These are phyloP conservation scores for Pogona vitticeps DNA, from an alignment of 2,113 vertebrate genomes.

Conservation along the genomic window DNA sequence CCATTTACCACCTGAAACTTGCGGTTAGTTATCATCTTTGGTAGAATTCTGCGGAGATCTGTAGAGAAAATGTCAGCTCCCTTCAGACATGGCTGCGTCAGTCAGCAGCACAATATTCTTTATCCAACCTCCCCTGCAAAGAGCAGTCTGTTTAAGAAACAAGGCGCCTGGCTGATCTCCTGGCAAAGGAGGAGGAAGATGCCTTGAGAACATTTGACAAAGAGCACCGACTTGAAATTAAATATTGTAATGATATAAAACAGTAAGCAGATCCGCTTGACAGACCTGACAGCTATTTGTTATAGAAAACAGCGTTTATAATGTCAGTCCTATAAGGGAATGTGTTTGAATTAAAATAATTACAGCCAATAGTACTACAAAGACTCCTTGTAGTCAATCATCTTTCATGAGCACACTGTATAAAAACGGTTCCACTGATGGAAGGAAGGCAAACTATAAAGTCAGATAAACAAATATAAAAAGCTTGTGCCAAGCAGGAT, in stretches of 20 bases:
- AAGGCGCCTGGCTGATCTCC: slow-evolving; percentile 53
- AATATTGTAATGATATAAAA: slow-evolving; percentile 78
- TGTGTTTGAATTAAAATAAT: slow-evolving; percentile 78
- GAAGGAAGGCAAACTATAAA: slow-evolving; percentile 32
- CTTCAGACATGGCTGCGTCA: fast-evolving
- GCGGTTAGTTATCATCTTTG: not conserved
- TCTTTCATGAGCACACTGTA: slow-evolving; percentile 54
- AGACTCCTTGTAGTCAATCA: slow-evolving; percentile 74
- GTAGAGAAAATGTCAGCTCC: slow-evolving; percentile 22
- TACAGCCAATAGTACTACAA: slow-evolving; percentile 76
- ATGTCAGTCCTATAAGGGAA: slow-evolving; percentile 76
- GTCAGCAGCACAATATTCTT: slow-evolving; percentile 29
- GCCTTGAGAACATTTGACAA: slow-evolving; percentile 65
- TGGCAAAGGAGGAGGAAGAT: slow-evolving; percentile 49
- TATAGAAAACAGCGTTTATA: slow-evolving; percentile 78
- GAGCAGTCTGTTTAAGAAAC: slow-evolving; percentile 44
- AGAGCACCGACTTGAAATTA: slow-evolving; percentile 70
- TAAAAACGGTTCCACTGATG: slow-evolving; percentile 56
- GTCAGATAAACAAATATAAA: slow-evolving; percentile 42
- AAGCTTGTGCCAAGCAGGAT: slow-evolving; percentile 4
- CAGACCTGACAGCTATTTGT: slow-evolving; percentile 78
- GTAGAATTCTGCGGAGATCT: not conserved
- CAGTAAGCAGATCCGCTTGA: slow-evolving; percentile 78
- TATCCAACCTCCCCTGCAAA: slow-evolving; percentile 42
- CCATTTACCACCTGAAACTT: slow-evolving; percentile 11